Evolutionary conservation across 2,888 invertebrate genomes (phyloP).

Genomic region (Pelosia muscerda): DNA sequence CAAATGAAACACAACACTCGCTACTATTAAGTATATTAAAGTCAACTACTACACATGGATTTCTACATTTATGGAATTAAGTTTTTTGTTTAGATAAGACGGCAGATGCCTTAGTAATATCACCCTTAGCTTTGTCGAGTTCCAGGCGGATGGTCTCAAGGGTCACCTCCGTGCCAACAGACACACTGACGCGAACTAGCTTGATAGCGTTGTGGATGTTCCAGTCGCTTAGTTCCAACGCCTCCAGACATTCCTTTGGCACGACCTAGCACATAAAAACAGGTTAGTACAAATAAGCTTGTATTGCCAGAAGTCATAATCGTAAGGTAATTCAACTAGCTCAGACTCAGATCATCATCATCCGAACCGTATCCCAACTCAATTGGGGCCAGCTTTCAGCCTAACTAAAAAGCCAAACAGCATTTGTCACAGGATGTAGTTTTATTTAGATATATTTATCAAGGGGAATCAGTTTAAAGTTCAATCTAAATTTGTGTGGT

Average conservation of each 20-base stretch:
- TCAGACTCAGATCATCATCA: neutral
- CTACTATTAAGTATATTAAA: conserved; percentile 18
- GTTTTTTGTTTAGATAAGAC: conserved; percentile 39
- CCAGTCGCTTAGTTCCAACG: conserved; percentile 95
- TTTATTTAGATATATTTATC: no score
- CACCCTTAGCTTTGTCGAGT: conserved; percentile 88
- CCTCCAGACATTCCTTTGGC: conserved; percentile 92
- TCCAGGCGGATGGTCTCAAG: conserved; percentile 81
- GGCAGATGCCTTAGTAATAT: conserved; percentile 89
- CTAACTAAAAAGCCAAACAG: no score
- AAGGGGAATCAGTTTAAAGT: no score
- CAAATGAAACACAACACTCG: conserved; percentile 8
- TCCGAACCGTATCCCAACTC: no score
- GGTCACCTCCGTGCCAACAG: conserved; percentile 53
- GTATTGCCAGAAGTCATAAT: neutral
- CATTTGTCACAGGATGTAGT: no score
- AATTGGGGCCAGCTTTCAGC: no score
- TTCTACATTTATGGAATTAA: conserved; percentile 10
- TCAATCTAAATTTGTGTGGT: no score
- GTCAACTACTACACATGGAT: conserved; percentile 8
- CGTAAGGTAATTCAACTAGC: neutral
- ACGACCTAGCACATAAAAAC: conserved; percentile 80
- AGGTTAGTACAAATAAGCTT: neutral
- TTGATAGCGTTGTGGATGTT: conserved; percentile 96
- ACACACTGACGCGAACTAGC: conserved; percentile 87